Evolutionary conservation across 2,888 invertebrate species (phyloP).

Genomic region (Tachystola acroxantha): DNA sequence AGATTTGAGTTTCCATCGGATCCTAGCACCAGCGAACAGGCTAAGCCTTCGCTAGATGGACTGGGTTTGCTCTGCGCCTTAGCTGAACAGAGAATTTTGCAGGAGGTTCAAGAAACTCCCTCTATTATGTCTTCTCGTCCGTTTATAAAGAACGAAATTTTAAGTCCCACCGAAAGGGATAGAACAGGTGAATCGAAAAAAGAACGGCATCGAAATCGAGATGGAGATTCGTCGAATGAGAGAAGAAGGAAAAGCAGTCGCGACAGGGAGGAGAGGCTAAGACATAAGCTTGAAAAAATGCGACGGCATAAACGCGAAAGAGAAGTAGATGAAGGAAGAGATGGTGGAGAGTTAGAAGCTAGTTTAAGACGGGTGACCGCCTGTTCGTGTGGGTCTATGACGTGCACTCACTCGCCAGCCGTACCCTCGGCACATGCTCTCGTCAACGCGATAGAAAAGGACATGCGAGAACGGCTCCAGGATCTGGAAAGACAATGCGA

Average conservation of each 20-base stretch:
- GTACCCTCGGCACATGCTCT: slow-evolving; percentile 75
- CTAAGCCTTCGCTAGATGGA: slow-evolving; percentile 77
- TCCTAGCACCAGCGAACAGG: slow-evolving; percentile 39
- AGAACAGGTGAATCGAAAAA: slow-evolving; percentile 45
- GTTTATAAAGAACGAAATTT: slow-evolving; percentile 56
- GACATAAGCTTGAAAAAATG: slow-evolving; percentile 67
- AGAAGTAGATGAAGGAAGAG: slow-evolving; percentile 45
- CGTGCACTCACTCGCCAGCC: slow-evolving; percentile 46
- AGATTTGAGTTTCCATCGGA: slow-evolving; percentile 60
- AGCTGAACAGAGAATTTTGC: slow-evolving; percentile 90
- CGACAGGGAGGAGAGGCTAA: slow-evolving; percentile 60
- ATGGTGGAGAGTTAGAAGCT: slow-evolving; percentile 60
- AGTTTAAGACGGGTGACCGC: slow-evolving; percentile 60
- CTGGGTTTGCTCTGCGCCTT: slow-evolving; percentile 88
- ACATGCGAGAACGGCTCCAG: slow-evolving; percentile 88
- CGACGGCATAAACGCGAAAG: slow-evolving; percentile 60
- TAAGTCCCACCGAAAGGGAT: slow-evolving; percentile 49
- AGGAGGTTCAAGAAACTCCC: slow-evolving; percentile 80
- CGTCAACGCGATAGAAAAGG: slow-evolving; percentile 87
- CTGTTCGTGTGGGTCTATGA: slow-evolving; percentile 46
- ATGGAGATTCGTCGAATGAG: slow-evolving; percentile 59
- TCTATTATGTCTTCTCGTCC: slow-evolving; percentile 44
- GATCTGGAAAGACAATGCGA: slow-evolving; percentile 89
- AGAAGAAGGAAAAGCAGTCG: slow-evolving; percentile 53
- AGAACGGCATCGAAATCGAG: slow-evolving; percentile 57